Conservation (phyloP, 1,140 invertebrate species). For the Musca domestica region DNA sequence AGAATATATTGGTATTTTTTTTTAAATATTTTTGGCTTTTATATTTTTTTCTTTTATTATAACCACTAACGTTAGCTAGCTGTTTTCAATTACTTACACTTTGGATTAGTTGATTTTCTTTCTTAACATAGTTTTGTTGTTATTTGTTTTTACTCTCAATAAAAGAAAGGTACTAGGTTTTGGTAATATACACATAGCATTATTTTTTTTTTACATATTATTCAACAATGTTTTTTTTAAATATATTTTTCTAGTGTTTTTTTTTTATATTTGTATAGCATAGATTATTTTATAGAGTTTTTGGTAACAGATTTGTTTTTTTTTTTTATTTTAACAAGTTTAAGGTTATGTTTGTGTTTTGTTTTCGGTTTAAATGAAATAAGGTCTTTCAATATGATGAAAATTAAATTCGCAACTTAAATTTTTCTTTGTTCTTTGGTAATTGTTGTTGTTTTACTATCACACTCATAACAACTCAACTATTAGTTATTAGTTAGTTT, state of each 20-base stretch:
- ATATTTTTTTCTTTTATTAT: background rate
- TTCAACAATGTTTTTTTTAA: constrained; percentile 43
- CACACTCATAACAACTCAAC: constrained; percentile 14
- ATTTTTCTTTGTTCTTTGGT: constrained; percentile 2
- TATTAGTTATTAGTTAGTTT: too few relatives aligned
- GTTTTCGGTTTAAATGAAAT: background rate
- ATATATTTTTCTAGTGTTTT: constrained; percentile 10
- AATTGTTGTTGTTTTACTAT: background rate
- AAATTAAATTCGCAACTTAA: background rate
- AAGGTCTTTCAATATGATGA: background rate
- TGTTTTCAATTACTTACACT: constrained; percentile 2
- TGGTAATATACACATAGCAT: constrained; percentile 29
- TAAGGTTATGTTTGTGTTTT: background rate
- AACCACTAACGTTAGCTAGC: constrained; percentile 2
- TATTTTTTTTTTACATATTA: constrained; percentile 34
- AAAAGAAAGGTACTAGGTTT: constrained; percentile 26
- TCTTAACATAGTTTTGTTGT: background rate
- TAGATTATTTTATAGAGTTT: too few relatives aligned
- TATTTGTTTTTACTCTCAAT: constrained; percentile 13
- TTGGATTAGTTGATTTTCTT: background rate
- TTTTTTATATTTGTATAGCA: background rate
- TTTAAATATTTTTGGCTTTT: background rate
- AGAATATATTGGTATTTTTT: too few relatives aligned
- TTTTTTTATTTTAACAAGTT: background rate
- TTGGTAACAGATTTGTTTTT: too few relatives aligned